Evolutionary conservation across 2,797 vertebrate species (phyloP), one percentile per base, ranked within the genome.

Genomic region (Spinus pinus): DNA sequence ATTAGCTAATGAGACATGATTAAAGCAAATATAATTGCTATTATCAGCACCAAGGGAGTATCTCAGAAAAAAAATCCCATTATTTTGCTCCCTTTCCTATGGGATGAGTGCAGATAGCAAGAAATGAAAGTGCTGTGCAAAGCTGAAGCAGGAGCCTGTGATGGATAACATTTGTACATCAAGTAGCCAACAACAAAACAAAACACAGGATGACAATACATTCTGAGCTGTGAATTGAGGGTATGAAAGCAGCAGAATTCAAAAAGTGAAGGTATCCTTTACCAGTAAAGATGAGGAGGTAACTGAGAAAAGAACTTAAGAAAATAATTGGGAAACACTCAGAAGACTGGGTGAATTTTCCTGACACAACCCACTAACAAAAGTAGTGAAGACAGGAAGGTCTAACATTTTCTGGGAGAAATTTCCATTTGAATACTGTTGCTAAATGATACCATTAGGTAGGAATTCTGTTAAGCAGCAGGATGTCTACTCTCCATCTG

Each of bases 1-100:
- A 81, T 93, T 94, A 93, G 41, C 41, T 58, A 89, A 82, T 37
- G 51, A 88, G 66, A 67, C 15, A 80, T 41, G 50, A 92, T 75
- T 90, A 73, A 86, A 84, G 35, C 31, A 90, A 90, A 67, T 74
- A 21, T 78, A 74, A 86, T 88, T 94, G 78, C 54, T 57, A n/a
- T 71, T 90, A 72, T 69, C 73, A 50, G 15, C 28, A 71, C n/a
- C 0, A 0, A 83, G 50, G 62, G 51, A 65, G n/a, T 51, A 70
- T 53, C 33, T 81, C 49, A 74, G 47, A 41, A 41, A 18, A 65
- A 91, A 71, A 7, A 69, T 9, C 49, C 69, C 47, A 46, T 18
- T 50, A 17, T 57, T 92, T 82, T 79, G 6, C 60, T 56, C 47
- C 11, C 35, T 84, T 93, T 58, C 22, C n/a, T 44, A 19, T 44